Evolutionary conservation across 2,113 vertebrate genomes (phyloP).

Genomic region (Oryzias melastigma): DNA sequence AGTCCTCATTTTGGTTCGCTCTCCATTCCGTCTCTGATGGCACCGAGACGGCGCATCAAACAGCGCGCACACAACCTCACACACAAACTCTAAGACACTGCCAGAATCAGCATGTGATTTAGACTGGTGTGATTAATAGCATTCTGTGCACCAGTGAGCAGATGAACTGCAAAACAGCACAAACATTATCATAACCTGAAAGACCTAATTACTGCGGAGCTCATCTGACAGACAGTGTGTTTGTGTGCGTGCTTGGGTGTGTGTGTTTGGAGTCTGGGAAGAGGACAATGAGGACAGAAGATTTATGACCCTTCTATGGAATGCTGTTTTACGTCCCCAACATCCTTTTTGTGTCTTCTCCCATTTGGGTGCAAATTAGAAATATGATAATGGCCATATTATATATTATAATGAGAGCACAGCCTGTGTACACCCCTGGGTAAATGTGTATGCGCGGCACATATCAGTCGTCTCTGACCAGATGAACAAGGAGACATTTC

Average conservation of each 20-base stretch:
- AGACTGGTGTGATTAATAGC: conserved; percentile 69
- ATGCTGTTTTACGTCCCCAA: conserved; percentile 32
- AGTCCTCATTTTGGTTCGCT: background rate
- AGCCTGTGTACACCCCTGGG: conserved; percentile 12
- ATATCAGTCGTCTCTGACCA: conserved; percentile 8
- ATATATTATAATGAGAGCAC: conserved; percentile 48
- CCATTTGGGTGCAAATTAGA: conserved; percentile 56
- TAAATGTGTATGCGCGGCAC: background rate
- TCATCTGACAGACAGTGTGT: conserved; percentile 45
- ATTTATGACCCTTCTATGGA: conserved; percentile 62
- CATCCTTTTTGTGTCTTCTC: conserved; percentile 42
- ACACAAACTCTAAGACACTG: conserved; percentile 16
- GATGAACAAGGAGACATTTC: conserved; percentile 13
- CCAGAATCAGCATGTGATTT: conserved; percentile 53
- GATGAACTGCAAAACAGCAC: conserved; percentile 62
- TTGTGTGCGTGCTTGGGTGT: conserved; percentile 7
- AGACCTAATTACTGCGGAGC: conserved; percentile 68
- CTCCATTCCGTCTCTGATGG: conserved; percentile 7
- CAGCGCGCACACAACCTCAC: conserved; percentile 20
- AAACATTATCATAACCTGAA: conserved; percentile 76
- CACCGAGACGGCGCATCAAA: conserved; percentile 31
- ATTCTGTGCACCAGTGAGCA: conserved; percentile 57
- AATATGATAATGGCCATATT: conserved; percentile 58
- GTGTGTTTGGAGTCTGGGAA: conserved; percentile 2
- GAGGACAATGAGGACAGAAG: conserved; percentile 36